phyloP scores from a whole-genome alignment of 1,140 invertebrate species.

The Apis cerana region DNA sequence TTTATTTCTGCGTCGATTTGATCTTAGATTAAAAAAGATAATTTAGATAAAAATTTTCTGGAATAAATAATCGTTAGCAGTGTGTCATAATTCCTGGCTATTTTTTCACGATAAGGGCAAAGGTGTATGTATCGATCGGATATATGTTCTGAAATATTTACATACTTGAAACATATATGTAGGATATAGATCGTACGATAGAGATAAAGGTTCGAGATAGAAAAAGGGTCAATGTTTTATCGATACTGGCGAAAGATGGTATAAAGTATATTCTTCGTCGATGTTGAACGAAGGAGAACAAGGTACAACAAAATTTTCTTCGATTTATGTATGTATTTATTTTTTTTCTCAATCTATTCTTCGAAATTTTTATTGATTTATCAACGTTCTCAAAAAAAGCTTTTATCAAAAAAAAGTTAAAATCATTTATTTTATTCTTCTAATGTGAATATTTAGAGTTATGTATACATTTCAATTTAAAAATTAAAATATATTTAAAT shows the following conservation, averaged over 20 bases:
- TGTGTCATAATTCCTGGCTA: background rate
- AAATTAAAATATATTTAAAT: too few species aligned
- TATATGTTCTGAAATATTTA: slow-evolving; percentile 14
- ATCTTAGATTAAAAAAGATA: background rate
- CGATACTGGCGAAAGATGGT: slow-evolving; percentile 11
- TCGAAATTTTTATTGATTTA: background rate
- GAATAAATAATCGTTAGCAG: background rate
- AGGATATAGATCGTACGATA: slow-evolving; percentile 21
- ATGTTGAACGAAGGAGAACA: background rate
- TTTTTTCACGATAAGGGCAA: background rate
- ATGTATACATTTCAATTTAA: too few species aligned
- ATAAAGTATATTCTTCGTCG: slow-evolving; percentile 14
- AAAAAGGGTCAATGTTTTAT: slow-evolving; percentile 37
- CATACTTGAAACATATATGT: background rate
- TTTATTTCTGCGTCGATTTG: background rate
- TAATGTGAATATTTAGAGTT: too few species aligned
- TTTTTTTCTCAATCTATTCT: background rate
- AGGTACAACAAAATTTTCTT: background rate
- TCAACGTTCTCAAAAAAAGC: too few species aligned
- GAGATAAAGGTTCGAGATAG: slow-evolving; percentile 34
- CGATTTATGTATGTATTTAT: background rate
- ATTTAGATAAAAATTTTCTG: background rate
- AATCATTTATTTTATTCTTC: too few species aligned
- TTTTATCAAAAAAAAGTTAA: too few species aligned
- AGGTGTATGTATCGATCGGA: background rate